A percentile compares a stretch with the other conserved stretches of the same genome.
Conservation (phyloP, 2,113 vertebrate genomes). For the Cochlearius cochlearius region DNA sequence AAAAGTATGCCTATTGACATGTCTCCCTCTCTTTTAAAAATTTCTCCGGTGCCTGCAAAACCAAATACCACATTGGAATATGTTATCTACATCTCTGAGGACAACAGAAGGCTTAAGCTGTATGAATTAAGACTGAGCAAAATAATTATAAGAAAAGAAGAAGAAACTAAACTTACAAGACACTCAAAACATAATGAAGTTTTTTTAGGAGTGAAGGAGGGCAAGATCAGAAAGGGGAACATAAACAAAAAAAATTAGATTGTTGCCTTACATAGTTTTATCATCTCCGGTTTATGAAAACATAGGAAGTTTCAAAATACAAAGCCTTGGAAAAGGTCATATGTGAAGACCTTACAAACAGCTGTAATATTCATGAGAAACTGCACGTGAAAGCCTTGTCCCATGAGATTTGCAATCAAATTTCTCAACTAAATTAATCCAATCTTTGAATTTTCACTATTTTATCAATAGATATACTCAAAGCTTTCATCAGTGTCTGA, state of each 20-base stretch:
- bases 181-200: not conserved
- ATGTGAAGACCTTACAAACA: not conserved
- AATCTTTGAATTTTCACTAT: not conserved
- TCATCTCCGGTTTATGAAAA: not conserved
- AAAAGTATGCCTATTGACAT: not conserved
- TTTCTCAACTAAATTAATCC: not conserved
- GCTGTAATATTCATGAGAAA: not conserved
- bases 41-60: not conserved
- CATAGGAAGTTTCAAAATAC: not conserved
- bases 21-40: not conserved
- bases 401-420: not conserved
- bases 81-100: not conserved
- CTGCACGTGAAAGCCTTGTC: not conserved
- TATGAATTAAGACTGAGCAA: not conserved
- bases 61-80: not conserved
- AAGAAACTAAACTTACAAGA: not conserved
- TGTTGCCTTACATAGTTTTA: not conserved
- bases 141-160: not conserved
- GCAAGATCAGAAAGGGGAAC: not conserved
- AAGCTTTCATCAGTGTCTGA: not conserved
- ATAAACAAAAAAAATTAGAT: not conserved
- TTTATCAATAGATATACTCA: not conserved
- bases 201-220: not conserved
- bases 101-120: not conserved
- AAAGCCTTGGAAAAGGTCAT: not conserved